phyloP scores from a whole-genome alignment of 2,113 vertebrate species.

The Clinocottus analis region DNA sequence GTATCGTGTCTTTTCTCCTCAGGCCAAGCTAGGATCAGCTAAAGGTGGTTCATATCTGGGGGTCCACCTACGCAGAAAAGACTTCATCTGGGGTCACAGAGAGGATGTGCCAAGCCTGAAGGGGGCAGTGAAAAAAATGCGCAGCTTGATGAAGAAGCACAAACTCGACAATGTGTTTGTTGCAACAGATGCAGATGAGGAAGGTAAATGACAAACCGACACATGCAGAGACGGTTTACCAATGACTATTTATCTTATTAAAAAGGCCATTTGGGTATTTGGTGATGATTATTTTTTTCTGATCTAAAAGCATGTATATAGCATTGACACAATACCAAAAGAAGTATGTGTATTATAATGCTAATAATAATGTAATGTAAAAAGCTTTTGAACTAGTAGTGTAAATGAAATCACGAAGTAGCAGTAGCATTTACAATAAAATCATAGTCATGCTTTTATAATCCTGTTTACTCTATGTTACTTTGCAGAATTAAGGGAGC shows the following conservation, averaged over 20 bases:
- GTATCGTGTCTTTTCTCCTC: constrained; percentile 17
- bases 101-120: constrained; percentile 93
- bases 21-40: constrained; percentile 88
- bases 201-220: constrained; percentile 80
- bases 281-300: not conserved
- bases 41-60: constrained; percentile 91
- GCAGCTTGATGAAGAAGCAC: constrained; percentile 86
- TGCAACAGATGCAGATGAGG: constrained; percentile 91
- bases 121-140: constrained; percentile 89
- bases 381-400: not conserved
- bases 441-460: not conserved
- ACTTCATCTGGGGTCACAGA: constrained; percentile 97
- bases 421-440: not conserved
- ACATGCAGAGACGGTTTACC: not conserved
- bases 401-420: not conserved
- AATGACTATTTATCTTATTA: not conserved
- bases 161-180: constrained; percentile 90
- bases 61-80: constrained; percentile 93
- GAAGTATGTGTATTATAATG: not conserved
- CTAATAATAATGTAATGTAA: not conserved
- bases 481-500: constrained; percentile 85
- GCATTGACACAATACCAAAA: not conserved
- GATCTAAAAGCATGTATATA: not conserved
- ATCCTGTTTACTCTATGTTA: not conserved
- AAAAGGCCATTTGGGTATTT: not conserved